Evolutionary conservation across 2,797 vertebrate genomes (phyloP).

Genomic region (Sardinella longiceps): DNA sequence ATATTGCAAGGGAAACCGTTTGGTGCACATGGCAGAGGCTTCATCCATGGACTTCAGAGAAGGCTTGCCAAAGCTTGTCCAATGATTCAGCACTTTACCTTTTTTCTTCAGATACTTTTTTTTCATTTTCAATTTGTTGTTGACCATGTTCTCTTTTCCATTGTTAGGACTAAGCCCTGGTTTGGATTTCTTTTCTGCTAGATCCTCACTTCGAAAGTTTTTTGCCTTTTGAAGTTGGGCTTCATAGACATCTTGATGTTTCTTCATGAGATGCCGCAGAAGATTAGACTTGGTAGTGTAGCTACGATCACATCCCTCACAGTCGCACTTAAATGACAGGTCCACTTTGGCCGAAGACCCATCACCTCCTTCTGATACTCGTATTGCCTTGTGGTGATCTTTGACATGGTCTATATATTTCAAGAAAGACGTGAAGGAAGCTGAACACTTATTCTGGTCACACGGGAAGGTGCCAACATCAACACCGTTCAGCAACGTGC

Average conservation of each 20-base stretch:
- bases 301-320: constrained; percentile 89
- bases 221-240: constrained; percentile 59
- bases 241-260: constrained; percentile 89
- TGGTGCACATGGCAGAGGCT: constrained; percentile 89
- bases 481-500: constrained; percentile 83
- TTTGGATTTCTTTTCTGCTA: constrained; percentile 50
- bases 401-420: constrained; percentile 95
- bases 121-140: constrained; percentile 71
- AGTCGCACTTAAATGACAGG: constrained; percentile 88
- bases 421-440: constrained; percentile 87
- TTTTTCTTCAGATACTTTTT: constrained; percentile 76
- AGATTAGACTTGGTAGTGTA: constrained; percentile 98
- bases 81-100: constrained; percentile 75
- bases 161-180: constrained; percentile 71
- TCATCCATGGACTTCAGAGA: constrained; percentile 89
- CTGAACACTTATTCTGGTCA: constrained; percentile 90
- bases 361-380: constrained; percentile 75
- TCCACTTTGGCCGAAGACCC: constrained; percentile 76
- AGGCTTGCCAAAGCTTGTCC: constrained; percentile 86
- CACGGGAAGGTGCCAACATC: constrained; percentile 89
- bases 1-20: constrained; percentile 88
- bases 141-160: constrained; percentile 82
- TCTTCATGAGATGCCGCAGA: constrained; percentile 95
- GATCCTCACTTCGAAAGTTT: constrained; percentile 63
- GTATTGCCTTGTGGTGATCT: constrained; percentile 87